Evolutionary conservation across 2,113 vertebrate species (phyloP), one percentile per base, ranked within the genome.

Genomic region (Bothrops jararaca): DNA sequence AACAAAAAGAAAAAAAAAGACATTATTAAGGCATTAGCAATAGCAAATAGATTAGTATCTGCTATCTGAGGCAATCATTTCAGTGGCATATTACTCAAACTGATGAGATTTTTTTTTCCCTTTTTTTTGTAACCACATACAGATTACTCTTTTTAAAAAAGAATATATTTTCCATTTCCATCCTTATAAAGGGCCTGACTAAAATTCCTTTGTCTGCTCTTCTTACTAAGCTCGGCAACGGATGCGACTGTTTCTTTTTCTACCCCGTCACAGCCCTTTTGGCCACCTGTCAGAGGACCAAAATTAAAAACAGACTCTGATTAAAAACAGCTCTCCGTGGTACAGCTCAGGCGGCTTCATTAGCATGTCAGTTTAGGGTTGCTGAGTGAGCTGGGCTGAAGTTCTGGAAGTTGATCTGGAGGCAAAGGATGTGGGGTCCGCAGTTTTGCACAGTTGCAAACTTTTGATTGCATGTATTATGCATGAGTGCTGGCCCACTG

Each of bases 391-490:
- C 94, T 90, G n/a, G 56, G 64, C 86, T 92, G 93, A 97, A 97
- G 95, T 96, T 95, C 93, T 96, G 94, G 94, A 53, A 96, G 90
- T n/a, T 7, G 57, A 96, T 97, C 96, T 96, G 94, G 91, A 94
- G 93, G 91, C 94, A 96, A n/a, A 96, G 95, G 95, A 97, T 95
- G 96, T 90, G 93, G 92, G 95, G 95, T 90, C 95, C 34, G 86
- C 95, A 97, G 96, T 96, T 96, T 96, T 96, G 52, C 94, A 95
- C 92, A 95, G 94, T 96, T 93, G 94, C 94, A 97, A 97, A 97
- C 91, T 97, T 98, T 95, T 97, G 96, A 98, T 97, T 97, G 87
- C 95, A 97, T 97, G 96, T 97, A 97, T 98, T 97, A 97, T 96
- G 94, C 97, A 98, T 97, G 93, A 97, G 90, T 91, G 88, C 91